Base-by-base conservation (phyloP, 2,888 invertebrate genomes). In the Erannis defoliaria region DNA sequence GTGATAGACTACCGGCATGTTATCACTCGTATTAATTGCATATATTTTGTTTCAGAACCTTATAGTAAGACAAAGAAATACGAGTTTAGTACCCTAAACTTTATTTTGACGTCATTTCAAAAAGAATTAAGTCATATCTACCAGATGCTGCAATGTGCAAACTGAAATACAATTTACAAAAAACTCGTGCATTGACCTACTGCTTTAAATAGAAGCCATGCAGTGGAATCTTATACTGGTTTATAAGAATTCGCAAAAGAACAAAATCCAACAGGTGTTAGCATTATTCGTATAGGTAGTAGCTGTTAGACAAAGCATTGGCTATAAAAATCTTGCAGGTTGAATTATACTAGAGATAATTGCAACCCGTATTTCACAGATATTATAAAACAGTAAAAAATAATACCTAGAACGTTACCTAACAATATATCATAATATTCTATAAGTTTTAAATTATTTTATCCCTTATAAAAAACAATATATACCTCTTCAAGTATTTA, bases 71-170 rank as follows among this genome's bases (percentile, higher is more conserved):
- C 26, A 16, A 48, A 14, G 19, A 12, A 53, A n/a, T n/a, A n/a
- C n/a, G n/a, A n/a, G 42, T 31, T 37, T 35, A 33, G 45, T 48
- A n/a, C 2, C 46, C 33, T 38, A 42, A 19, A 26, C 1, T 21
- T 46, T 42, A 48, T 51, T 64, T 62, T 54, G 14, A 55, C 16
- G 29, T 37, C 35, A 55, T 40, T 31, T 49, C 6, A 60, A 57
- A 64, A 67, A 67, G 66, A 59, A 49, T 50, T 59, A 45, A 53
- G 58, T 58, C 58, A 59, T 58, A 68, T 60, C 48, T 61, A 62
- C 67, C 71, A 71, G 67, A 71, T 71, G 71, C 62, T 68, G 56
- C 58, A 64, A 66, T 66, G 64, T 70, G 66, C 67, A 62, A 57
- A 46, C 55, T 60, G 61, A 67, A 62, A 66, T 57, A 58, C 14